These are phyloP conservation scores for Temnothorax nylanderi DNA, from an alignment of 1,140 invertebrate genomes.

Conservation along the genomic window DNA sequence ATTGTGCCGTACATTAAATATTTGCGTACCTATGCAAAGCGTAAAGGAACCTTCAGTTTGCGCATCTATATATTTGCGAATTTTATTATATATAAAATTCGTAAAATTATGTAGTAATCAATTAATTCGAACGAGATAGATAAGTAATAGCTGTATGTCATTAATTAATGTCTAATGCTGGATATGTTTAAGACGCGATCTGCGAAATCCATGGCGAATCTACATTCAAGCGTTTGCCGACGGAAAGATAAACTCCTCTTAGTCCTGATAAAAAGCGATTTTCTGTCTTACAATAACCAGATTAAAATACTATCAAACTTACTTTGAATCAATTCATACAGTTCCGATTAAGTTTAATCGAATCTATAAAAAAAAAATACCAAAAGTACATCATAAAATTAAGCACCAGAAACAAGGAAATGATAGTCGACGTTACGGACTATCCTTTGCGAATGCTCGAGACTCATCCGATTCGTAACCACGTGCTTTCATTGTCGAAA, in stretches of 20 bases:
- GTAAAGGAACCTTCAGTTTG: background rate
- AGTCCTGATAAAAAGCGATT: background rate
- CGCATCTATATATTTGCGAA: background rate
- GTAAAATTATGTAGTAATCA: background rate
- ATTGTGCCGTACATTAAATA: background rate
- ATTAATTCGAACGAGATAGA: background rate
- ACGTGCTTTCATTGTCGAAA: background rate
- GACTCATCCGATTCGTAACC: background rate
- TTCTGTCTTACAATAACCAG: background rate
- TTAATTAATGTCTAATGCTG: background rate
- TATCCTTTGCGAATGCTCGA: background rate
- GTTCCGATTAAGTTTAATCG: background rate
- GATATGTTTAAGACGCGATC: background rate
- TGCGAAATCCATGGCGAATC: background rate
- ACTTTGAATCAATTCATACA: background rate
- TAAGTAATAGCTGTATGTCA: background rate
- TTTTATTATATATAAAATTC: background rate
- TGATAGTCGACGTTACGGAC: background rate
- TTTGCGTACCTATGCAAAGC: background rate
- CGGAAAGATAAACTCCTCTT: constrained; percentile 6
- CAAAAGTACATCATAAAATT: background rate
- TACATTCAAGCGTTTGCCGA: background rate
- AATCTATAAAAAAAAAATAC: background rate
- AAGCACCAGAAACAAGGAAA: background rate
- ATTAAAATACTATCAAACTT: constrained; percentile 6